These are phyloP conservation scores for Ondatra zibethicus DNA, from an alignment of 2,113 vertebrate species.

Conservation along the genomic window DNA sequence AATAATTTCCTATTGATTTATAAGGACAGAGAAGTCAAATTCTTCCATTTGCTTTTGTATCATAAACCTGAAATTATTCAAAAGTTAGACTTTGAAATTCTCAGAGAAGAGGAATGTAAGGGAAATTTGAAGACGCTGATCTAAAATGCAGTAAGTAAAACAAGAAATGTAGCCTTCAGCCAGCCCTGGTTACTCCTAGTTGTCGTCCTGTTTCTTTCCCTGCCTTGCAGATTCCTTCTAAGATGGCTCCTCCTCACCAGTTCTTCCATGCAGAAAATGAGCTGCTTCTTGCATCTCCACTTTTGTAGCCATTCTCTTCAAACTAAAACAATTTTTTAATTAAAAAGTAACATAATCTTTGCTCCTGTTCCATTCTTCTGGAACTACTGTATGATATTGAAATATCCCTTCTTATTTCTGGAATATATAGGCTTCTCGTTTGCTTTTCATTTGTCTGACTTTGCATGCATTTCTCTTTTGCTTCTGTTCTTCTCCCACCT, in stretches of 20 bases:
- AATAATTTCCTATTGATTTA: conserved; percentile 79
- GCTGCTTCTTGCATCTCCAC: not conserved
- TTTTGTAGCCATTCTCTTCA: conserved; percentile 28
- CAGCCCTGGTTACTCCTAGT: not conserved
- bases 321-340: conserved; percentile 43
- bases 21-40: conserved; percentile 76
- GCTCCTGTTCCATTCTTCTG: conserved; percentile 20
- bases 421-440: not conserved
- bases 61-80: conserved; percentile 22
- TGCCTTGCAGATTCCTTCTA: not conserved
- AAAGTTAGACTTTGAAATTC: conserved; percentile 42
- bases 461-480: not conserved
- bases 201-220: not conserved
- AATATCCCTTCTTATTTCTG: conserved; percentile 16
- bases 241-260: not conserved
- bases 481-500: not conserved
- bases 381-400: not conserved
- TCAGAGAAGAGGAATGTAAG: not conserved
- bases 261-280: not conserved
- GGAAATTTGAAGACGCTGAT: conserved; percentile 2
- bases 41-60: conserved; percentile 64
- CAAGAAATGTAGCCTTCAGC: not conserved
- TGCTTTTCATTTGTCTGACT: not conserved
- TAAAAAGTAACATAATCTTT: not conserved
- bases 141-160: not conserved